Percentiles rank a stretch among this genome's conserved stretches.
These are phyloP conservation scores for Semotilus atromaculatus DNA, from an alignment of 2,797 vertebrate species.

Conservation along the genomic window DNA sequence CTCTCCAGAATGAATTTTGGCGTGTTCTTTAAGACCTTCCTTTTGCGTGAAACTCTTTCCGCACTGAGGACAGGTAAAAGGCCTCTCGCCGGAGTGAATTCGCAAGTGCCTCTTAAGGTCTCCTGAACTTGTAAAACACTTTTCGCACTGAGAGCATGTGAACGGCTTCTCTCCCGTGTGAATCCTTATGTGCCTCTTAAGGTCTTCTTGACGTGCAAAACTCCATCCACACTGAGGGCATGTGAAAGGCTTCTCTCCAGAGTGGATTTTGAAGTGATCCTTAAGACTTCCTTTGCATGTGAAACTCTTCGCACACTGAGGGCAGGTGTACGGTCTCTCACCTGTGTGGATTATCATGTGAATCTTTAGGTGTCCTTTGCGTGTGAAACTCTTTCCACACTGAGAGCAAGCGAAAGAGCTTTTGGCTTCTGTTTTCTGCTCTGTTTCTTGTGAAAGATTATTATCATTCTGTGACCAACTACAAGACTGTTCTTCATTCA, in stretches of 20 bases:
- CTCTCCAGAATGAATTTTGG: constrained; percentile 47
- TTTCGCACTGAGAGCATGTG: constrained; percentile 17
- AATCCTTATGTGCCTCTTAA: constrained; percentile 44
- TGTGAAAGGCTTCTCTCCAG: constrained; percentile 50
- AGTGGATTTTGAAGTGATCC: constrained; percentile 41
- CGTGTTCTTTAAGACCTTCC: constrained; percentile 40
- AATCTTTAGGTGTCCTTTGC: constrained; percentile 18
- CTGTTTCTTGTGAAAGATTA: not conserved
- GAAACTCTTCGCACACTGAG: constrained; percentile 3
- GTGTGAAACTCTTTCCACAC: constrained; percentile 24
- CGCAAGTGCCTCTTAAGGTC: constrained; percentile 47
- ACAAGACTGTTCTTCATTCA: constrained; percentile 1
- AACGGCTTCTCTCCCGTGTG: constrained; percentile 51
- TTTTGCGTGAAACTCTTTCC: constrained; percentile 44
- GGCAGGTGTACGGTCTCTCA: constrained; percentile 6
- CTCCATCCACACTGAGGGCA: constrained; percentile 47
- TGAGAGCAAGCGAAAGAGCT: not conserved
- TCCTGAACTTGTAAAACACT: constrained; percentile 37
- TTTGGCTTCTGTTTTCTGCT: not conserved
- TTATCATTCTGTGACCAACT: not conserved
- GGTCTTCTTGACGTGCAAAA: constrained; percentile 44
- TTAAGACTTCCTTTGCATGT: constrained; percentile 29
- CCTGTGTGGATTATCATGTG: constrained; percentile 32
- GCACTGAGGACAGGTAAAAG: constrained; percentile 27
- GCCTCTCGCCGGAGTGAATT: constrained; percentile 45